Conservation (phyloP, 2,888 invertebrate species). For the Dynastes maya region DNA sequence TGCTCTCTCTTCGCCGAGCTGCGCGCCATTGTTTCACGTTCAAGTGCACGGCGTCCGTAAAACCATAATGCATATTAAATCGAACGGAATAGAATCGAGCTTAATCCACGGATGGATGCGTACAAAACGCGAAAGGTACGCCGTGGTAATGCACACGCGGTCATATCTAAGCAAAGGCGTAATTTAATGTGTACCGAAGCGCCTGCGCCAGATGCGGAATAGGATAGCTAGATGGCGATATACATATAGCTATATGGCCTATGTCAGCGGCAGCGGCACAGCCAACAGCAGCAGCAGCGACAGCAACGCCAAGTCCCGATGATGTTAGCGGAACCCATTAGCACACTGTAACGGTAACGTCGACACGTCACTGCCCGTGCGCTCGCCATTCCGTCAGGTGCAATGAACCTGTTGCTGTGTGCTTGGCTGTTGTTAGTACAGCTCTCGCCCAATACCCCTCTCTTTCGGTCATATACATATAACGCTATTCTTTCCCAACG, state of each 20-base stretch:
- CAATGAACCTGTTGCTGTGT: conserved; percentile 67
- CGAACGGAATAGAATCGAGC: conserved; percentile 5
- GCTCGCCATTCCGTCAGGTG: conserved; percentile 70
- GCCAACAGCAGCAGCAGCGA: neutral
- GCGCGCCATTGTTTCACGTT: conserved; percentile 28
- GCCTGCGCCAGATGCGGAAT: conserved; percentile 59
- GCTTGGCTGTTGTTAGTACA: conserved; percentile 51
- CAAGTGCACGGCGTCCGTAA: conserved; percentile 15
- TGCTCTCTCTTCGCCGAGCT: neutral
- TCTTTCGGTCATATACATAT: conserved; percentile 51
- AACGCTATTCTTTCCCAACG: conserved; percentile 16
- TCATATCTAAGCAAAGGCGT: conserved; percentile 23
- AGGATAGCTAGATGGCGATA: conserved; percentile 41
- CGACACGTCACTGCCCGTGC: conserved; percentile 65
- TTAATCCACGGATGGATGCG: conserved; percentile 25
- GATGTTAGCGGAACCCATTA: conserved; percentile 69
- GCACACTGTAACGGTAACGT: conserved; percentile 67
- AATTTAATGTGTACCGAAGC: conserved; percentile 34
- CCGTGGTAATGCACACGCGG: neutral
- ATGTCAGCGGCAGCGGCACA: conserved; percentile 1
- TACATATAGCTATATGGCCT: neutral
- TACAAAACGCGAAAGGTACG: neutral
- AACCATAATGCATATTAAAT: conserved; percentile 14
- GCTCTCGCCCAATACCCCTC: conserved; percentile 51
- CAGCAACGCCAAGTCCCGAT: conserved; percentile 54